Evolutionary conservation across 2,113 vertebrate species (phyloP), one percentile per base, ranked within the genome.

Genomic region (Oryzias melastigma): DNA sequence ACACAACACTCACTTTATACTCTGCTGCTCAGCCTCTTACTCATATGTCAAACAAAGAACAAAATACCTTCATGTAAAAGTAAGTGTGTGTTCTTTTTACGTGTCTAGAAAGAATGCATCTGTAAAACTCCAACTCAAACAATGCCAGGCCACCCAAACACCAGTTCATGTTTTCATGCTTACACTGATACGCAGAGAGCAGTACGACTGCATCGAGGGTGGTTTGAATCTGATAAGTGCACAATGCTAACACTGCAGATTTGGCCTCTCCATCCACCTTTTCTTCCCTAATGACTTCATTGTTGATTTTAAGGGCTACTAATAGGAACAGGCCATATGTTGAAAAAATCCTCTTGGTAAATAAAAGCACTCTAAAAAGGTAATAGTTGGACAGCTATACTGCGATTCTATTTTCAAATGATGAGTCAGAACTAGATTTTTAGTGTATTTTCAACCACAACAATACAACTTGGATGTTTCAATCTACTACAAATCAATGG

Each of bases 221-320:
- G 83, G 83, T 52, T 47, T 67, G 3, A 35, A 20, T 19, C n/a
- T n/a, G 55, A 25, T 29, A 62, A 45, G 22, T 45, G 62, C 49
- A 56, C 22, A 52, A 56, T 66, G 40, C 20, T 14, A 71, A 58
- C 48, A 58, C 49, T 29, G 29, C 47, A 65, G 14, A 52, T 29
- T 47, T 70, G 53, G 71, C 76, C 71, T 59, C 52, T 45, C 60
- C 5, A 0, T 40, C 51, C 57, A 61, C 70, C 57, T 73, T 22
- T 58, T 47, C 16, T 19, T 49, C 58, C 41, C 73, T 84, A 81
- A 80, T 82, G 49, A 51, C 58, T 82, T 83, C 75, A 80, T 70
- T 51, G 13, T 78, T 52, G 44, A 55, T 42, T 68, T 74, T 73
- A 65, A 69, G 73, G 14, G 56, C 70, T 67, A 59, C 57, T 52